Base-by-base conservation (phyloP, 1,140 invertebrate species). In the Diuraphis noxia region DNA sequence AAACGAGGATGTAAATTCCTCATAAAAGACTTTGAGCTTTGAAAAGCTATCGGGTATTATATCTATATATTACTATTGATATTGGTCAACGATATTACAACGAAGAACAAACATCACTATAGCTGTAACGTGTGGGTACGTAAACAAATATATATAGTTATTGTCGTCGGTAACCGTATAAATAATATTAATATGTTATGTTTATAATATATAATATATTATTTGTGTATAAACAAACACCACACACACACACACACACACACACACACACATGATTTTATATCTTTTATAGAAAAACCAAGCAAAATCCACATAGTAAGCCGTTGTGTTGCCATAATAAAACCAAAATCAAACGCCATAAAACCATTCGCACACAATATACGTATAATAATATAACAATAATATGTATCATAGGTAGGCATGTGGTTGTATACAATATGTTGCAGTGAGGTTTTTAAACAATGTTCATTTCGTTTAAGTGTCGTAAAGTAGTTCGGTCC, bases 271-370 rank as follows among this genome's bases (percentile, higher is more conserved):
- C 56, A 72, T n/a, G 4, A 9, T 30, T 30, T 23, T n/a, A n/a
- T 56, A 30, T 72, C 13, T 72, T 13, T 72, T 72, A 34, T 86
- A 86, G 85, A 86, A 79, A 90, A 90, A 89, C n/a, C 63, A 72
- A 89, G 88, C 88, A 41, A 43, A 89, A 79, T 90, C n/a, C 88
- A 72, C 63, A 79, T 90, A 79, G 56, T 79, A 88, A 90, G 88
- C 88, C 25, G 40, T 41, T 34, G n/a, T 77, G 9, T 86, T 86
- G 88, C 41, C 72, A n/a, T n/a, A 89, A 43, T 36, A 72, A 89
- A 89, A 89, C 30, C 49, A 88, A 88, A 72, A 77, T 77, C 63
- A 79, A 90, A 43, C 21, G 34, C 36, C 36, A 89, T 56, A 56
- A 56, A 86, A 86, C 85, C 63, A 90, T 72, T 91, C 89, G 25